Base-by-base conservation (phyloP, 2,797 vertebrate genomes). In the Danio jaintianensis region DNA sequence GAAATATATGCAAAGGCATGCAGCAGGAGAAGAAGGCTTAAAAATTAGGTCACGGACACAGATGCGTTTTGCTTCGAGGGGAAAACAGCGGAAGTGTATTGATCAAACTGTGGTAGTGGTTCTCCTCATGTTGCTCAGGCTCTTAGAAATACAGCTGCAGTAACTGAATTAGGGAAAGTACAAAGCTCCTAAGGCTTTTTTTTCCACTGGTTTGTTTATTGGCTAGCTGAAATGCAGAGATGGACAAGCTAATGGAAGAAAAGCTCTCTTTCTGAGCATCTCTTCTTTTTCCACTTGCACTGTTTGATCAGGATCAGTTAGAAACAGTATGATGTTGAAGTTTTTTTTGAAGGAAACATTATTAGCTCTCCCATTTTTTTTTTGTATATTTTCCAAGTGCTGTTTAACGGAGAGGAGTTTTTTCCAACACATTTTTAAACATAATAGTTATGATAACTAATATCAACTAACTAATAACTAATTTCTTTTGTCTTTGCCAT, bases 1-100 rank as follows among this genome's bases (percentile, higher is more conserved):
- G 58, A 52, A 52, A 59, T 48, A 55, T 68, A 78, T 79, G 75
- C 67, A 48, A 78, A 75, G 42, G 18, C 73, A 77, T 53, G 13
- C 18, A 75, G 53, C 8, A 59, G 22, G 7, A 75, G 47, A 66
- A 52, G 55, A 43, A 47, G 62, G 48, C 53, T 62, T 75, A 16
- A 62, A 82, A 89, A 87, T 75, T 82, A 85, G 84, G 86, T 83
- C 84, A 85, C 29, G 7, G 73, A 64, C 62, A 71, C 75, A 58
- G 63, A 80, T 62, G 78, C 38, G 43, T 48, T 53, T 43, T n/a
- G 38, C 56, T 53, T 62, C 7, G 62, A 29, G n/a, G 61, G 43
- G 61, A 29, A 8, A n/a, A 29, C 72, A 38, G n/a, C 16, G 42
- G 45, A 47, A 36, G 5, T 70, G 63, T 22, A 58, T 45, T 78